Evolutionary conservation across 2,797 vertebrate genomes (phyloP).

Genomic region (Myripristis jacobus): DNA sequence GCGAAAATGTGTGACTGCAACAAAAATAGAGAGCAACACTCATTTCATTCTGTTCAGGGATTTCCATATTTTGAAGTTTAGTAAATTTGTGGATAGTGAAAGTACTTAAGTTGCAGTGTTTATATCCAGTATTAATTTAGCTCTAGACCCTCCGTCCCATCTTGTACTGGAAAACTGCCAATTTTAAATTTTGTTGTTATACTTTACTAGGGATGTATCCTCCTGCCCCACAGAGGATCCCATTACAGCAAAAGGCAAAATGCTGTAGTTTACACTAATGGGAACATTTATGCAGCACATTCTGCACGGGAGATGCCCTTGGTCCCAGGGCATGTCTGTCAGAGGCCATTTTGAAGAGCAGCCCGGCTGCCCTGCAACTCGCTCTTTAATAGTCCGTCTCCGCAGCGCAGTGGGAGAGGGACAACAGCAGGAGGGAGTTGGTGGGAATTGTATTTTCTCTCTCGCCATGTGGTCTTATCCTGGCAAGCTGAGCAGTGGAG

Average conservation of each 20-base stretch:
- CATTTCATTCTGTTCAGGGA: conserved; percentile 53
- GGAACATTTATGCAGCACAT: not conserved
- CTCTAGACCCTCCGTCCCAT: conserved; percentile 7
- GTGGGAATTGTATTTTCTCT: conserved; percentile 78
- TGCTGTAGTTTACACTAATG: conserved; percentile 5
- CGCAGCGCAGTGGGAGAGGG: conserved; percentile 68
- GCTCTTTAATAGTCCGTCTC: conserved; percentile 64
- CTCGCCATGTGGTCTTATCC: conserved; percentile 74
- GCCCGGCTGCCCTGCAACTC: conserved; percentile 26
- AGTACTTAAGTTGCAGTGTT: conserved; percentile 21
- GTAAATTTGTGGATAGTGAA: conserved; percentile 14
- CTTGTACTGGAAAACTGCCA: not conserved
- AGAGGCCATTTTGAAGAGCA: conserved; percentile 51
- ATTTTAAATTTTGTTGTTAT: conserved; percentile 1
- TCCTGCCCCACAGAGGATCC: conserved; percentile 3
- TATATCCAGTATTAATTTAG: conserved; percentile 18
- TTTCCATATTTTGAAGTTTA: conserved; percentile 61
- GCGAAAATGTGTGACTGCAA: conserved; percentile 57
- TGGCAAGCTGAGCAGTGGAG: conserved; percentile 64
- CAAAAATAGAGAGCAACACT: conserved; percentile 56
- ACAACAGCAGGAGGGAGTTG: conserved; percentile 61
- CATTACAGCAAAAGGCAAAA: conserved; percentile 11
- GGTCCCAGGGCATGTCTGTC: conserved; percentile 35
- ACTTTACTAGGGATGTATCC: conserved; percentile 5
- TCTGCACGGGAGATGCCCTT: conserved; percentile 31